Percentiles rank a stretch among this genome's conserved stretches.
Evolutionary conservation across 2,113 vertebrate species (phyloP).

Genomic region (Condylura cristata): DNA sequence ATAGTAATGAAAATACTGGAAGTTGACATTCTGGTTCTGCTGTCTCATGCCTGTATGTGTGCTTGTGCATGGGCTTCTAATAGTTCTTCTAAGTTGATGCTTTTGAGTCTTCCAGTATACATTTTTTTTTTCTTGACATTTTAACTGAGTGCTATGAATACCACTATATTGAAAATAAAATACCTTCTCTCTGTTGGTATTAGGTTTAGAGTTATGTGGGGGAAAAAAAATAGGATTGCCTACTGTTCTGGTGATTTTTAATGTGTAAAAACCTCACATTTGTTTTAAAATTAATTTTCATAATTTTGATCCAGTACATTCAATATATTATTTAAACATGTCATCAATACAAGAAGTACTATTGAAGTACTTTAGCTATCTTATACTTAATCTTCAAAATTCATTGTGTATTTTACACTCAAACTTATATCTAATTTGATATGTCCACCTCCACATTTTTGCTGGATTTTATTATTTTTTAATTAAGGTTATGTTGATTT

Average conservation of each 20-base stretch:
- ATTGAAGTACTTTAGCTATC: no score
- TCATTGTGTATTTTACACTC: no score
- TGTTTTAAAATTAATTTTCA: no score
- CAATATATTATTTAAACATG: no score
- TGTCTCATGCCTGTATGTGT: neutral
- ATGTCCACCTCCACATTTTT: no score
- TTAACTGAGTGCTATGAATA: neutral
- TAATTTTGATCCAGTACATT: no score
- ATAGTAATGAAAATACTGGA: neutral
- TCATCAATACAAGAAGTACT: no score
- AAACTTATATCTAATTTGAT: no score
- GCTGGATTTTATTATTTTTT: no score
- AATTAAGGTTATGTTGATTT: no score
- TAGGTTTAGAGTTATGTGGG: neutral
- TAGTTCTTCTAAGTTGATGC: neutral
- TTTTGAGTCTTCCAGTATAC: neutral
- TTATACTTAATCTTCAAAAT: no score
- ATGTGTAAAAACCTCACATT: neutral
- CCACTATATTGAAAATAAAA: neutral
- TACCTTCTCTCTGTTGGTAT: neutral
- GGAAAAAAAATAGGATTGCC: neutral
- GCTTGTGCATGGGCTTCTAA: no score
- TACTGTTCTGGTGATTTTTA: neutral
- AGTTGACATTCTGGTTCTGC: neutral
- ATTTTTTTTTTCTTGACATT: neutral